A percentile compares a stretch with the other conserved stretches of the same genome.
Evolutionary conservation across 2,113 vertebrate genomes (phyloP).

Genomic region (Hyperoodon ampullatus): DNA sequence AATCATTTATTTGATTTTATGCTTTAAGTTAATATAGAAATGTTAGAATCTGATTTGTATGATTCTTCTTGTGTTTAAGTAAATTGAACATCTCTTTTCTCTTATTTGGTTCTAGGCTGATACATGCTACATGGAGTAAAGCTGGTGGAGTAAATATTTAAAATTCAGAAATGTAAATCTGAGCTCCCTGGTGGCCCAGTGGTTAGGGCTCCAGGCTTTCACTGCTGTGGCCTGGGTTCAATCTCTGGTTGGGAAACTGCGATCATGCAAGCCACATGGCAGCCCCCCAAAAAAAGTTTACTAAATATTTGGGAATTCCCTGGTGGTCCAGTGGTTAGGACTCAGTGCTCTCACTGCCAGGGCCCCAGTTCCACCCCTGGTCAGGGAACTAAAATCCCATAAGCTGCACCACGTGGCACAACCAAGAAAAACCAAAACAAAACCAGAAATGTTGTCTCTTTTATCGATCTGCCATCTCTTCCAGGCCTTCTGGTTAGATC

Average conservation of each 20-base stretch:
- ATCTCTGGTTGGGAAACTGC: fast-evolving
- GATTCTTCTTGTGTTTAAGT: neutral
- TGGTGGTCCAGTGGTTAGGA: too few species aligned
- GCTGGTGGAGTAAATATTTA: neutral
- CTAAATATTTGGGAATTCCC: too few species aligned
- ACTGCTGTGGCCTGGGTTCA: too few species aligned
- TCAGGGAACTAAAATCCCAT: too few species aligned
- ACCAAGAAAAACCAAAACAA: too few species aligned
- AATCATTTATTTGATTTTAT: neutral
- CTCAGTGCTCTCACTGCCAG: too few species aligned
- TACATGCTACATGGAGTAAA: neutral
- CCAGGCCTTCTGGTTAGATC: neutral
- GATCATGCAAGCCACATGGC: too few species aligned
- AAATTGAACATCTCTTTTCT: neutral
- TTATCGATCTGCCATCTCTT: neutral
- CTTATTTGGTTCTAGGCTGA: neutral
- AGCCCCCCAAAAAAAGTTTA: too few species aligned
- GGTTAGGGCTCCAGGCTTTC: too few species aligned
- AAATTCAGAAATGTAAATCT: neutral
- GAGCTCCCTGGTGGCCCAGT: too few species aligned
- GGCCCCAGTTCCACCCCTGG: too few species aligned
- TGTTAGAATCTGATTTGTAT: neutral
- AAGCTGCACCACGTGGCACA: too few species aligned
- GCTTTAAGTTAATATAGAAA: constrained; percentile 5
- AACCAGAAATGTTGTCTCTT: neutral